These are phyloP conservation scores for Ceratotherium simum DNA, from an alignment of 2,113 vertebrate species.

Conservation along the genomic window DNA sequence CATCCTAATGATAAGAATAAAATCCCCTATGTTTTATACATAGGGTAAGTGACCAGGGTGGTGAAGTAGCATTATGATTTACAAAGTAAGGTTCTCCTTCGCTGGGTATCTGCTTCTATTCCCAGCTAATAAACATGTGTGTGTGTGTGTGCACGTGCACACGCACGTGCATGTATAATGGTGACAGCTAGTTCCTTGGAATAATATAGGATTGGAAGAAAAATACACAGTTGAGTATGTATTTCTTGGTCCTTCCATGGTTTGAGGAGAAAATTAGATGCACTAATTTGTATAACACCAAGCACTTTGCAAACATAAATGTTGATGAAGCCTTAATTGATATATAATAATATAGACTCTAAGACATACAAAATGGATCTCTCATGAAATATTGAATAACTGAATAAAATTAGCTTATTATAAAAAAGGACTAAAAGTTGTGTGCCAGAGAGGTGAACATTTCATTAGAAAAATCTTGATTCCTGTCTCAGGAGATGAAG, in stretches of 20 bases:
- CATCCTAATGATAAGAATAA: neutral
- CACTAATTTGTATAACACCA: neutral
- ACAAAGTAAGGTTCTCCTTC: neutral
- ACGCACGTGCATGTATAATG: neutral
- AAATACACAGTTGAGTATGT: neutral
- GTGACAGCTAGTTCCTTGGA: neutral
- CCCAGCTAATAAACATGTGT: neutral
- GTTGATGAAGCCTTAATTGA: neutral
- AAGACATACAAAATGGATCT: neutral
- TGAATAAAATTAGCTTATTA: conserved; percentile 21
- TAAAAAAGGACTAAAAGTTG: neutral
- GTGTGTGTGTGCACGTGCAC: neutral
- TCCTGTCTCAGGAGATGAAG: conserved; percentile 20
- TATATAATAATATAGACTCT: neutral
- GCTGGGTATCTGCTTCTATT: neutral
- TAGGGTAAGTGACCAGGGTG: neutral
- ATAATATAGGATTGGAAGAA: neutral
- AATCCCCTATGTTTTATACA: neutral
- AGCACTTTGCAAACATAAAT: conserved; percentile 53
- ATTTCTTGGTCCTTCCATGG: neutral
- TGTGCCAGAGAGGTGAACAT: conserved; percentile 37
- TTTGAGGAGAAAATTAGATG: neutral
- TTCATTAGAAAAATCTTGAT: conserved; percentile 38
- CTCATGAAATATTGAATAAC: neutral
- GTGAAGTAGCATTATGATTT: neutral